Evolutionary conservation across 2,888 invertebrate species (phyloP).

Genomic region (Alloscopus bannaensis): DNA sequence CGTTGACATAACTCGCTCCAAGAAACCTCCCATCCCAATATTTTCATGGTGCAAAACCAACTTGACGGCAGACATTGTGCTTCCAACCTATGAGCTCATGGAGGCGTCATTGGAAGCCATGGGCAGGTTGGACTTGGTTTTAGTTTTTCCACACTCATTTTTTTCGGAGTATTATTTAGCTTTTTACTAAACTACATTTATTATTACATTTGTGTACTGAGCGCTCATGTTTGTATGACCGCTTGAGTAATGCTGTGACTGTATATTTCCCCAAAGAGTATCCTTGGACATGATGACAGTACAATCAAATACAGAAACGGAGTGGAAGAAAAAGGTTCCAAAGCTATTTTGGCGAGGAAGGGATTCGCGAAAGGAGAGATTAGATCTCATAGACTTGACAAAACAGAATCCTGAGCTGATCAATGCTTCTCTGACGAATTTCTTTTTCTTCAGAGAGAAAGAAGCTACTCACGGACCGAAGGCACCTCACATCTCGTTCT

Average conservation of each 20-base stretch:
- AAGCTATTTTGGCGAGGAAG: conserved; percentile 94
- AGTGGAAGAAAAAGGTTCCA: conserved; percentile 85
- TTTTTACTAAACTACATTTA: too few relatives aligned
- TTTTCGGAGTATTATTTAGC: too few relatives aligned
- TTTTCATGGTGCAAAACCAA: conserved; percentile 98
- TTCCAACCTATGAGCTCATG: conserved; percentile 97
- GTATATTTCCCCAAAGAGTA: conserved; percentile 84
- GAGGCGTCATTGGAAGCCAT: conserved; percentile 94
- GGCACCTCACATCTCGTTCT: conserved; percentile 89
- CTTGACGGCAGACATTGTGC: conserved; percentile 89
- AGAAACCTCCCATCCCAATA: conserved; percentile 82
- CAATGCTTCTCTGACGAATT: conserved; percentile 95
- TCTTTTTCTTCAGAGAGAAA: conserved; percentile 94
- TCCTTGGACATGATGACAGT: conserved; percentile 93
- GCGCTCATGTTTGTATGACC: too few relatives aligned
- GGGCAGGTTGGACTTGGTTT: too few relatives aligned
- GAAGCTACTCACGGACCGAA: conserved; percentile 91
- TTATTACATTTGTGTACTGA: too few relatives aligned
- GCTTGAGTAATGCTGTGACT: too few relatives aligned
- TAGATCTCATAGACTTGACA: conserved; percentile 88
- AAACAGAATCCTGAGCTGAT: conserved; percentile 85
- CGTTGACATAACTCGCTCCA: conserved; percentile 75
- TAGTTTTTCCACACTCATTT: too few relatives aligned
- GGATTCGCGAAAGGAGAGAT: conserved; percentile 90
- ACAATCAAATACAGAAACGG: conserved; percentile 83